Evolutionary conservation across 2,888 invertebrate species (phyloP).

Genomic region (Trachelus stipa): DNA sequence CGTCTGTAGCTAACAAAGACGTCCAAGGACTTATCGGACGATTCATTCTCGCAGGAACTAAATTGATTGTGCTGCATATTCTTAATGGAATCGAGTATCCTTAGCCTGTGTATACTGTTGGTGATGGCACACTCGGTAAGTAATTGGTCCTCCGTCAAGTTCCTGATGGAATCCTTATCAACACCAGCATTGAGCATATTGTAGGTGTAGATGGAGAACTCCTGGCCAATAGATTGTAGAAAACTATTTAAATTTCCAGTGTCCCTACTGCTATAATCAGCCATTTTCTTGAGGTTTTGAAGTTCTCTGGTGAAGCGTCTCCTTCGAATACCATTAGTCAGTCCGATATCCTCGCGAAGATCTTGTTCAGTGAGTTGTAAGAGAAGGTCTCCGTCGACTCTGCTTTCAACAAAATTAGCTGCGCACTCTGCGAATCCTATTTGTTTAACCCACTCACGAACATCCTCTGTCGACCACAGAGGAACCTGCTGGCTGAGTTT

Average conservation of each 20-base stretch:
- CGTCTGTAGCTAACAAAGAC: slow-evolving; percentile 98
- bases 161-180: slow-evolving; percentile 87
- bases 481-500: slow-evolving; percentile 98
- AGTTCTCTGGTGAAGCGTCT: slow-evolving; percentile 94
- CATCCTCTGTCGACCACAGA: slow-evolving; percentile 96
- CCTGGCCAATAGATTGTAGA: slow-evolving; percentile 84
- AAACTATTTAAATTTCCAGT: slow-evolving; percentile 90
- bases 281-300: slow-evolving; percentile 92
- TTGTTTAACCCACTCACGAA: slow-evolving; percentile 98
- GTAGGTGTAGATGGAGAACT: slow-evolving; percentile 97
- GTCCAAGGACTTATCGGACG: slow-evolving; percentile 90
- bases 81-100: slow-evolving; percentile 90
- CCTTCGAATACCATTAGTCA: slow-evolving; percentile 92
- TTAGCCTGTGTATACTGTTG: slow-evolving; percentile 94
- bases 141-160: slow-evolving; percentile 91
- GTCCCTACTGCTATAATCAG: slow-evolving; percentile 96
- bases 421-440: slow-evolving; percentile 92
- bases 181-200: slow-evolving; percentile 96
- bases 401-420: slow-evolving; percentile 86
- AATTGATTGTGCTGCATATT: slow-evolving; percentile 62
- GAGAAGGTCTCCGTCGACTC: slow-evolving; percentile 96
- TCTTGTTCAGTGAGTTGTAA: slow-evolving; percentile 93
- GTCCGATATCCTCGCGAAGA: slow-evolving; percentile 91
- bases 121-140: slow-evolving; percentile 89
- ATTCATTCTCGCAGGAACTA: slow-evolving; percentile 70